A percentile compares a stretch with the other conserved stretches of the same genome.
Conservation (phyloP, 2,888 invertebrate species). For the Acleris literana region DNA sequence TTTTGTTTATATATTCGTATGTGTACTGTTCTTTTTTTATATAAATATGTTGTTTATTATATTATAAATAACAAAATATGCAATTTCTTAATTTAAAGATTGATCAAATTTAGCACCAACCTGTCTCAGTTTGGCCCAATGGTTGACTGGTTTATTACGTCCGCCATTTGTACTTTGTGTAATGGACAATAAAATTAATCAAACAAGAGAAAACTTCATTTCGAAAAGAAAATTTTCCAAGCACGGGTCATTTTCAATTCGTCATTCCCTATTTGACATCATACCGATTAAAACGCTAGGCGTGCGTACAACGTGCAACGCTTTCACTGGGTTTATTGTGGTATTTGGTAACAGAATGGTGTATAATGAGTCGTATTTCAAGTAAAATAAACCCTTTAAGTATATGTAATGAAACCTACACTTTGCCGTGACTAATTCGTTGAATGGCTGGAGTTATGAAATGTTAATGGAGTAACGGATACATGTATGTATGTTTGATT, state of each 20-base stretch:
- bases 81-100: too few species aligned
- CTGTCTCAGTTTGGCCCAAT: too few species aligned
- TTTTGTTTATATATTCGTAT: too few species aligned
- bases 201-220: background rate
- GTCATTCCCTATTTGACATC: slow-evolving; percentile 21
- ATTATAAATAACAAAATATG: too few species aligned
- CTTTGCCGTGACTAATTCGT: slow-evolving; percentile 41
- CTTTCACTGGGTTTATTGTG: slow-evolving; percentile 25
- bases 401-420: slow-evolving; percentile 39
- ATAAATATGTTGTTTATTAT: too few species aligned
- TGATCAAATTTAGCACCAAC: too few species aligned
- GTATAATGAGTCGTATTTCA: slow-evolving; percentile 19
- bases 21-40: too few species aligned
- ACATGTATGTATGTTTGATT: background rate
- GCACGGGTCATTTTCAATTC: slow-evolving; percentile 9
- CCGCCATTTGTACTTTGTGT: too few species aligned
- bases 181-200: background rate
- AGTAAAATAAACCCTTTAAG: slow-evolving; percentile 29
- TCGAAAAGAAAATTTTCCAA: background rate
- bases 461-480: background rate
- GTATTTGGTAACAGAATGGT: slow-evolving; percentile 19
- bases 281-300: slow-evolving; percentile 2
- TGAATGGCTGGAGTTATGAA: slow-evolving; percentile 32
- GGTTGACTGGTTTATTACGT: too few species aligned
- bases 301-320: slow-evolving; percentile 3